Percentiles rank a stretch among this genome's conserved stretches.
Conservation (phyloP, 2,113 vertebrate genomes). For the Collichthys lucidus region DNA sequence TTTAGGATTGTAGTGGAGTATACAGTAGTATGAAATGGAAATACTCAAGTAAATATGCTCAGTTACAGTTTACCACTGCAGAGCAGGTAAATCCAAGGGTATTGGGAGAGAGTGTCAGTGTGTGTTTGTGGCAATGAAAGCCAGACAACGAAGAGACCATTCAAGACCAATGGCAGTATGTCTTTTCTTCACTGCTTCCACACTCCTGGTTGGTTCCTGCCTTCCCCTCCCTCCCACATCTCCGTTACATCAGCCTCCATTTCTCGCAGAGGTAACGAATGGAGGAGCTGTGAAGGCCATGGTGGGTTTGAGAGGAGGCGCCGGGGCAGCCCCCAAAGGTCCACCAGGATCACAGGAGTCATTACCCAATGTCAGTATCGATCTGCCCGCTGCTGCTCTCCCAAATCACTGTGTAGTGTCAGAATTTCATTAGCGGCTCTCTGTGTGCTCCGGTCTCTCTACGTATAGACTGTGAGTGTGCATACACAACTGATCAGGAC, state of each 20-base stretch:
- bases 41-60: no score
- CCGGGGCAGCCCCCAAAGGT: slow-evolving; percentile 30
- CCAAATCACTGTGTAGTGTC: slow-evolving; percentile 18
- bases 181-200: background rate
- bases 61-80: no score
- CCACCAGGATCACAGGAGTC: slow-evolving; percentile 47
- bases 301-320: slow-evolving; percentile 24
- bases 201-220: background rate
- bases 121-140: no score
- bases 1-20: no score
- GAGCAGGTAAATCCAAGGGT: no score
- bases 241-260: background rate
- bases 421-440: slow-evolving; percentile 20
- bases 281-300: background rate
- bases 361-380: slow-evolving; percentile 48
- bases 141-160: background rate
- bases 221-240: background rate
- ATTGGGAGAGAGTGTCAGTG: no score
- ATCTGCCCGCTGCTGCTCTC: slow-evolving; percentile 30
- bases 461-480: background rate
- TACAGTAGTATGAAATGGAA: no score
- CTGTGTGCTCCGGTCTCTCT: background rate
- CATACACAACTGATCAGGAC: background rate
- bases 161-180: background rate
- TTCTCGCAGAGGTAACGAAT: slow-evolving; percentile 11